A percentile compares a stretch with the other conserved stretches of the same genome.
These are phyloP conservation scores for Sicus ferrugineus DNA, from an alignment of 2,888 invertebrate genomes.

Conservation along the genomic window DNA sequence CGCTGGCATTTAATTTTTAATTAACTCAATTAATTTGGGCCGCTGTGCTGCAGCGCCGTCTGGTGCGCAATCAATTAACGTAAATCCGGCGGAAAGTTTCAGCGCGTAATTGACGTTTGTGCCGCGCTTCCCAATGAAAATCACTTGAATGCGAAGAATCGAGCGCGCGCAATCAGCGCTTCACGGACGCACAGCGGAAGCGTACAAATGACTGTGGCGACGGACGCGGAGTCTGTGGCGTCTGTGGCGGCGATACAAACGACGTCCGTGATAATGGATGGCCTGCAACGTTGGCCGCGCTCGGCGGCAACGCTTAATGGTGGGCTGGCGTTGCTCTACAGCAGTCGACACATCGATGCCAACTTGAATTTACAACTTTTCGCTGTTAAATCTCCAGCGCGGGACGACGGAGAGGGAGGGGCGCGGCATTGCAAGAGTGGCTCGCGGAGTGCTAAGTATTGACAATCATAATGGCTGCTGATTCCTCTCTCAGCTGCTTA, in stretches of 20 bases:
- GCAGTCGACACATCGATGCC: no score
- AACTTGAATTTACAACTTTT: no score
- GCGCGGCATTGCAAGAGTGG: no score
- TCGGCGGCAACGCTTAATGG: no score
- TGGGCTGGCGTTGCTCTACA: no score
- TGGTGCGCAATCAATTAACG: conserved; percentile 28
- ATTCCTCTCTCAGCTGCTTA: no score
- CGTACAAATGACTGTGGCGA: not conserved
- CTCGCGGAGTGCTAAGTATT: no score
- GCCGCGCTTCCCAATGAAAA: conserved; percentile 18
- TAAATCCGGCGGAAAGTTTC: conserved; percentile 43
- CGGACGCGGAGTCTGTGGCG: not conserved
- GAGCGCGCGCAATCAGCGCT: not conserved
- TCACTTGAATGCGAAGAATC: not conserved
- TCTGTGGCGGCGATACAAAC: not conserved
- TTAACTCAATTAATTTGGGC: conserved; percentile 53
- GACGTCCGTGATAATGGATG: not conserved
- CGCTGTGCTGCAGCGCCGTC: conserved; percentile 19
- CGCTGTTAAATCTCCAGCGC: no score
- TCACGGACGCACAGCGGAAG: not conserved
- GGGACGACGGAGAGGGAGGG: no score
- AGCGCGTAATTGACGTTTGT: conserved; percentile 56
- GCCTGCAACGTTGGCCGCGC: no score
- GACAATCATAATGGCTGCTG: no score
- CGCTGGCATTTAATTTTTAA: conserved; percentile 50